phyloP scores from a whole-genome alignment of 2,113 vertebrate species.

The Semnopithecus entellus region DNA sequence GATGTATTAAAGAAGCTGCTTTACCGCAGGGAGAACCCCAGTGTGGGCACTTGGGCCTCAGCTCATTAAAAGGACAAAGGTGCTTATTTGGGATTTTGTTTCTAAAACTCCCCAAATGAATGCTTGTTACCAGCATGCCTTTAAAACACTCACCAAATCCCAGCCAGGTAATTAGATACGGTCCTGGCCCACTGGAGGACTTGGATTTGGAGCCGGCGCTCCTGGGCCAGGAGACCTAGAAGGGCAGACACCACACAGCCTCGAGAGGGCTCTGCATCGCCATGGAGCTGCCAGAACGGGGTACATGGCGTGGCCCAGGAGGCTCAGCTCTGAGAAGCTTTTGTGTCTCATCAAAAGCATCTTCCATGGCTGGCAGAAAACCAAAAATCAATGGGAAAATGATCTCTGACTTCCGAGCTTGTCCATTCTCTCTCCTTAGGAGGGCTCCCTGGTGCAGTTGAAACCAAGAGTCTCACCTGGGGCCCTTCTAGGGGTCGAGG shows the following conservation, averaged over 20 bases:
- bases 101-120: neutral
- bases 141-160: neutral
- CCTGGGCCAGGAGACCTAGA: neutral
- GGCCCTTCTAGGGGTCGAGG: neutral
- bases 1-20: neutral
- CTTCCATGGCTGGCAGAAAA: neutral
- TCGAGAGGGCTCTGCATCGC: neutral
- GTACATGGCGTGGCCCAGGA: too few species aligned
- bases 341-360: neutral
- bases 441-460: neutral
- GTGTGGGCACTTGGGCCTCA: neutral
- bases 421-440: neutral
- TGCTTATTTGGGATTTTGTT: neutral
- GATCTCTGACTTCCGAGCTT: neutral
- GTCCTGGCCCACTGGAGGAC: neutral
- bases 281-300: neutral
- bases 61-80: neutral
- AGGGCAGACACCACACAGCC: rapidly evolving
- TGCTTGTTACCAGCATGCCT: neutral
- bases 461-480: neutral
- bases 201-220: neutral
- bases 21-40: neutral
- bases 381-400: neutral
- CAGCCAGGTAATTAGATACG: neutral
- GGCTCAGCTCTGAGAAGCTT: neutral